Evolutionary conservation across 2,888 invertebrate genomes (phyloP).

Genomic region (Shargacucullia verbasci): DNA sequence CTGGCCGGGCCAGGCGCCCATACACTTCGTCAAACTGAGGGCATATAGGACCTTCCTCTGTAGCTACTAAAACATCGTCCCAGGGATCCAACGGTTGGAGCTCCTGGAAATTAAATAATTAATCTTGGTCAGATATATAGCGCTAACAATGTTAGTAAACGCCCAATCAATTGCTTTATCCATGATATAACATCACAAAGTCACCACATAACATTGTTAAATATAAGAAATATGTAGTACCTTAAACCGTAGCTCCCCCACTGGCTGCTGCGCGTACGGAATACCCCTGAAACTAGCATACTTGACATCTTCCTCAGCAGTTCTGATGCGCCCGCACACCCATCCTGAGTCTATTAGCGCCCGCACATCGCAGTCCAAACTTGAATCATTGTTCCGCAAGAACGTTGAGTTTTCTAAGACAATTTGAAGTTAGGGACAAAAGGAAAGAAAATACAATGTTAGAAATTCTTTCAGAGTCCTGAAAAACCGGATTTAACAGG

Average conservation of each 20-base stretch:
- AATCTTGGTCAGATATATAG: background rate
- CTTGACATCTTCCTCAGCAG: conserved; percentile 51
- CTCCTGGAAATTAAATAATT: conserved; percentile 38
- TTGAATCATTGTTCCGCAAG: conserved; percentile 4
- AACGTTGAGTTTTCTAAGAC: conserved; percentile 27
- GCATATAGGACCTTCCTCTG: conserved; percentile 87
- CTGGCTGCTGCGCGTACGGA: conserved; percentile 79
- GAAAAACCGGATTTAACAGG: too few species aligned
- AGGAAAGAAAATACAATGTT: background rate
- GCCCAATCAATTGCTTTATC: too few species aligned
- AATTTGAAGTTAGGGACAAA: background rate
- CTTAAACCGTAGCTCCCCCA: conserved; percentile 68
- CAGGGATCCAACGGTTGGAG: conserved; percentile 68
- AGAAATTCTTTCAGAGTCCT: too few species aligned
- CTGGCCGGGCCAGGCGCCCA: conserved; percentile 42
- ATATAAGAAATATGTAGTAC: conserved; percentile 23
- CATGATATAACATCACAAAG: too few species aligned
- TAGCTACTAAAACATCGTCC: conserved; percentile 82
- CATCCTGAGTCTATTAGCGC: conserved; percentile 69
- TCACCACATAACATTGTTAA: too few species aligned
- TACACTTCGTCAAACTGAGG: conserved; percentile 81
- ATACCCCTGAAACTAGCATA: conserved; percentile 80
- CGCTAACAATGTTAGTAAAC: background rate
- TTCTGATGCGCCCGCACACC: conserved; percentile 69
- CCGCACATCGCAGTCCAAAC: conserved; percentile 41